Evolutionary conservation across 2,888 invertebrate species (phyloP).

Genomic region (Meganola albula): DNA sequence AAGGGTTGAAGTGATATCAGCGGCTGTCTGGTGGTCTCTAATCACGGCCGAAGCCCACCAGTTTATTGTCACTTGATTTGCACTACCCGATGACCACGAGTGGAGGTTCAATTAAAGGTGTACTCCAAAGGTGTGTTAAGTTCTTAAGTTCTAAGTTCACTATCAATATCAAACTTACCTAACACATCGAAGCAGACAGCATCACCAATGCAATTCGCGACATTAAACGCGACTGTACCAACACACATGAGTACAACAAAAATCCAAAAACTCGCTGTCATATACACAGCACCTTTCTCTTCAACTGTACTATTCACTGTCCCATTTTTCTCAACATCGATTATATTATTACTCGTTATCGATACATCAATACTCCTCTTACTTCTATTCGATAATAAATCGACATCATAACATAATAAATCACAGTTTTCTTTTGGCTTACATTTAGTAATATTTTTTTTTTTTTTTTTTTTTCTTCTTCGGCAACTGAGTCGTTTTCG

Average conservation of each 20-base stretch:
- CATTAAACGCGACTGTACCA: conserved; percentile 89
- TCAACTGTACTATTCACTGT: conserved; percentile 19
- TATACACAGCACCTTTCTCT: conserved; percentile 49
- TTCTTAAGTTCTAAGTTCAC: too few relatives aligned
- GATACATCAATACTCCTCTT: conserved; percentile 16
- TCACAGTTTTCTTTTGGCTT: conserved; percentile 46
- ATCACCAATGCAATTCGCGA: conserved; percentile 91
- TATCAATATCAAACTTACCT: conserved; percentile 68
- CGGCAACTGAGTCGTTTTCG: too few relatives aligned
- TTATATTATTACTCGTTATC: conserved; percentile 7
- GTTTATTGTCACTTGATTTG: too few relatives aligned
- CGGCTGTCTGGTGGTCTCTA: too few relatives aligned
- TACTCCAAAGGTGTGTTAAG: too few relatives aligned
- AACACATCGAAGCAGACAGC: conserved; percentile 93
- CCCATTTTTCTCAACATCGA: conserved; percentile 16
- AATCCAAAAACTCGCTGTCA: conserved; percentile 82
- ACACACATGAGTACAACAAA: conserved; percentile 84
- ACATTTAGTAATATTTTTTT: too few relatives aligned
- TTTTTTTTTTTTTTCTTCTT: too few relatives aligned
- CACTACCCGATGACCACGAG: too few relatives aligned
- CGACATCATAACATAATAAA: conserved; percentile 53
- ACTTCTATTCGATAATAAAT: conserved; percentile 18
- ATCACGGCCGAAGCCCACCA: too few relatives aligned
- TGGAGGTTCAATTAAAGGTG: too few relatives aligned
- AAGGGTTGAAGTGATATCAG: too few relatives aligned